Conservation (phyloP, 2,888 invertebrate species). For the Arctia plantaginis region DNA sequence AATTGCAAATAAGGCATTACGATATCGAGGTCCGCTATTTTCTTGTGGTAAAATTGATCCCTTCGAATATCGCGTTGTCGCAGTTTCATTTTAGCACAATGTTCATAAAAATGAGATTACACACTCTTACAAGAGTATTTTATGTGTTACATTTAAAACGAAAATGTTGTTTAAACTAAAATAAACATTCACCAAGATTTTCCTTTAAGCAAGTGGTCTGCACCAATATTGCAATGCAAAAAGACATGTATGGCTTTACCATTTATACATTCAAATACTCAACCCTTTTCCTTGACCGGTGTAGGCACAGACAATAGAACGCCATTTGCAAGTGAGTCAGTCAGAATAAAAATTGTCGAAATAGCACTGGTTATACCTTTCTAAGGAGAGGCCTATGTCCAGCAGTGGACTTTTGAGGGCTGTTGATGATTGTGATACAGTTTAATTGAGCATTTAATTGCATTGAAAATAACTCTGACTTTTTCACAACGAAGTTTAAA, state of each 20-base stretch:
- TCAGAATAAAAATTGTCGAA: too few relatives aligned
- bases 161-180: not conserved
- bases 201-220: not conserved
- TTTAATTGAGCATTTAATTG: too few relatives aligned
- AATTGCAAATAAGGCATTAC: not conserved
- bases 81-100: not conserved
- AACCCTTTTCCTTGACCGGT: not conserved
- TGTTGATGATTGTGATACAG: too few relatives aligned
- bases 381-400: too few relatives aligned
- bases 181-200: not conserved
- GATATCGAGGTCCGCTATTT: not conserved
- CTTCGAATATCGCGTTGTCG: not conserved
- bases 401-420: too few relatives aligned
- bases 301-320: not conserved
- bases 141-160: not conserved
- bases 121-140: not conserved
- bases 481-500: too few relatives aligned
- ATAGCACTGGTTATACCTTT: too few relatives aligned
- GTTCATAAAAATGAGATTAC: not conserved
- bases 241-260: not conserved
- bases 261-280: not conserved
- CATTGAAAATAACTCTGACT: too few relatives aligned
- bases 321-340: too few relatives aligned
- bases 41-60: not conserved
- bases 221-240: not conserved